These are phyloP conservation scores for Ascidia mentula DNA, from an alignment of 23 tunicate genomes.

Conservation along the genomic window DNA sequence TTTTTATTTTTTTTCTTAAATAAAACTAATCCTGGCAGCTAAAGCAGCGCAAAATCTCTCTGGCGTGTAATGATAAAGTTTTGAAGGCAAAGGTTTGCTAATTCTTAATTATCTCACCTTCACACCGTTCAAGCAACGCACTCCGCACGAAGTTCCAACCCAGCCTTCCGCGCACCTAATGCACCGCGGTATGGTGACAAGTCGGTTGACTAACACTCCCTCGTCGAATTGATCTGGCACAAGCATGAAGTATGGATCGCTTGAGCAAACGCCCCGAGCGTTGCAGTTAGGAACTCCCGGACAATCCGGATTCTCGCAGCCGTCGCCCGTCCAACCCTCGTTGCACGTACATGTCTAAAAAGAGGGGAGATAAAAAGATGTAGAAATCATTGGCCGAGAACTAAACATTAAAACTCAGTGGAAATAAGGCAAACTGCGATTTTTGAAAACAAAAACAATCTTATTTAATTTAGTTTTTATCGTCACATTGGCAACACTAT, in stretches of 20 bases:
- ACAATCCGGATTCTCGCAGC: conserved; percentile 22
- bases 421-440: no score
- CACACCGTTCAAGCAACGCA: conserved; percentile 19
- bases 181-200: conserved; percentile 12
- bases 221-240: conserved; percentile 14
- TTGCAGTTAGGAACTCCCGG: conserved; percentile 34
- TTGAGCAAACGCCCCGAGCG: conserved; percentile 17
- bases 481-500: no score
- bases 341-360: conserved; percentile 18
- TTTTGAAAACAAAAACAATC: no score
- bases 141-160: conserved; percentile 12
- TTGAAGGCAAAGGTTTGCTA: no score
- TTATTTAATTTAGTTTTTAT: no score
- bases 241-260: not conserved
- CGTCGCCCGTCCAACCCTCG: conserved; percentile 17
- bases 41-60: no score
- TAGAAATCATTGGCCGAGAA: no score
- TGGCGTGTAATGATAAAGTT: no score
- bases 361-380: no score
- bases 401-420: no score
- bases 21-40: no score
- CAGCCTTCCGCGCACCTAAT: conserved; percentile 3
- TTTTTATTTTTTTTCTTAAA: no score
- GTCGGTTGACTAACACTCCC: not conserved
- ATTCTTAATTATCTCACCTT: not conserved